Base-by-base conservation (phyloP, 2,888 invertebrate genomes). In the Cerceris ruficornis region DNA sequence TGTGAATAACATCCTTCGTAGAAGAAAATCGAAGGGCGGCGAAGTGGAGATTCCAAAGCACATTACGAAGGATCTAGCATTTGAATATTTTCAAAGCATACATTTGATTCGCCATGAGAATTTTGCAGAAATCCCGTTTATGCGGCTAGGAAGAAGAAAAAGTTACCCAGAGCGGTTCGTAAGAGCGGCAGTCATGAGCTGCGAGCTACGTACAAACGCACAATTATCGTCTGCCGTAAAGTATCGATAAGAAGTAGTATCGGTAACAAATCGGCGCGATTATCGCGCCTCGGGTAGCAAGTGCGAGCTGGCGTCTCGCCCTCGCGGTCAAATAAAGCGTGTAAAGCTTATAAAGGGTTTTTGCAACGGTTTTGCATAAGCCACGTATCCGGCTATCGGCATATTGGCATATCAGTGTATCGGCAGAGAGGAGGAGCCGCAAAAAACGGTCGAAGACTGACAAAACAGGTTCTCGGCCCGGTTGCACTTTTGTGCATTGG, bases 381-480 rank as follows among this genome's bases (percentile, higher is more conserved):
- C 17, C 46, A 41, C 69, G 15, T 39, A 59, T 50, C 39, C 49
- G 8, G 43, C 9, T 28, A 28, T 28, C 28, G 28, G 28, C 28
- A 28, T 28, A 28, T 28, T 28, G 28, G 28, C 28, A 28, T 28
- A 28, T 28, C 28, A 28, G 28, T 15, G 11, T 28, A 52, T 52
- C 28, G 71, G 14, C 14, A 14, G 46, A 28, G 13, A n/a, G 0
- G 58, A 49, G 15, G 9, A 54, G 60, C 55, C n/a, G 17, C 49
- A 67, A 72, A 72, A 80, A 83, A 80, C 65, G 69, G 65, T 66
- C 75, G 57, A 77, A 66, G 73, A 61, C 73, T 74, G 84, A 75
- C 68, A 50, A 67, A 83, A 81, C 82, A 84, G 75, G 78, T 83
- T 83, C 70, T 67, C 66, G 58, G 58, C 65, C 62, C 57, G 73